Conservation (phyloP, 2,113 vertebrate genomes). For the Callithrix jacchus region DNA sequence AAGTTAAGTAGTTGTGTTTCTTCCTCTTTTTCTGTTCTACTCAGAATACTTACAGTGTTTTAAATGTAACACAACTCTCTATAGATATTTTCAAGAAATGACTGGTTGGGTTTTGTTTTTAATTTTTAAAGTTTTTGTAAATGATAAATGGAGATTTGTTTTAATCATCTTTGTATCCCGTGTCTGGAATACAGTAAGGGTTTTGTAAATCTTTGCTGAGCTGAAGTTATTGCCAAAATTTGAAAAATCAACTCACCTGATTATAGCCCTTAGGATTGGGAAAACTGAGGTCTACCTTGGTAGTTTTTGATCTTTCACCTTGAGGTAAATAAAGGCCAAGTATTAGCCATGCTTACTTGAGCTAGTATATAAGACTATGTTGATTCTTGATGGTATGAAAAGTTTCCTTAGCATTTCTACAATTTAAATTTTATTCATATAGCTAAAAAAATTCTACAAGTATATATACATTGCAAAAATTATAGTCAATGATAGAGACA, state of each 20-base stretch:
- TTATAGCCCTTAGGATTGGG: neutral
- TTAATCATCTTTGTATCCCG: neutral
- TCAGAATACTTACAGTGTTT: conserved; percentile 34
- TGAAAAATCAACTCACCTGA: neutral
- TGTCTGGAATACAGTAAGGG: neutral
- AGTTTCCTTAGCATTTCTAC: neutral
- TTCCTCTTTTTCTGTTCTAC: conserved; percentile 13
- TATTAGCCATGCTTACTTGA: neutral
- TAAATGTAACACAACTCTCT: conserved; percentile 3
- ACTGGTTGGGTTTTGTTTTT: neutral
- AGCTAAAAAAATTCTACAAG: conserved; percentile 16
- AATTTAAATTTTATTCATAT: neutral
- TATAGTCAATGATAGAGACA: neutral
- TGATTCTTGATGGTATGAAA: neutral
- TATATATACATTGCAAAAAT: neutral
- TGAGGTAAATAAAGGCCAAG: neutral
- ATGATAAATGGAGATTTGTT: neutral
- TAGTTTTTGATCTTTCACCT: neutral
- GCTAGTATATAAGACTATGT: neutral
- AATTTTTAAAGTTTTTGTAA: conserved; percentile 14
- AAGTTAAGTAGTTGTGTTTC: conserved; percentile 12
- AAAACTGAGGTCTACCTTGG: neutral
- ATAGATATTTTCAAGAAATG: conserved; percentile 16
- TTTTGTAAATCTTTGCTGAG: neutral
- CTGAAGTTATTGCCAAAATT: neutral